Evolutionary conservation across 1,140 invertebrate genomes (phyloP), one percentile per base, ranked within the genome.

Genomic region (Brachionus angularis): DNA sequence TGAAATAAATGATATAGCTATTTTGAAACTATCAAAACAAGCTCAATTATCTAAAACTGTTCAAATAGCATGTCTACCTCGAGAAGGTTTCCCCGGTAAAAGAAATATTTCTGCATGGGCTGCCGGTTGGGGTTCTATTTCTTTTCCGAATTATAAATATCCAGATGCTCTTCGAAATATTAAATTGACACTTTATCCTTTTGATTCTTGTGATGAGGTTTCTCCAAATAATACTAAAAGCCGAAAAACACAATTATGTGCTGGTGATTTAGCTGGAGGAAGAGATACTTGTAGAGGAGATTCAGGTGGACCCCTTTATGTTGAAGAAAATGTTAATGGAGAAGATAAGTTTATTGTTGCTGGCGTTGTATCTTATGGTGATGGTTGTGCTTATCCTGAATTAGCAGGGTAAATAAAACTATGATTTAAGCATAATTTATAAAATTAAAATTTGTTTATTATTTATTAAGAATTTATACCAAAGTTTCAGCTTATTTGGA

Each of bases 281-380:
- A 8, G 10, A 31, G 53, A 58, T 23, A 70, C 67, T 27, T 70
- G 67, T 39, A 46, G 39, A 70, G 62, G 62, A 18, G 46, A 50
- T 53, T 50, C 46, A n/a, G 67, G 67, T 2, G 34, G 34, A 18
- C 34, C 46, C 1, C 16, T 70, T 8, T 67, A 47, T 67, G 29
- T 67, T 5, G 33, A 50, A 18, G 42, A 46, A 8, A 33, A 14
- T n/a, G 21, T 44, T 27, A 33, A 67, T 47, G 62, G 21, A 4
- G 8, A 34, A 27, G 39, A 67, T 34, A 46, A 67, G 18, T 67
- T 33, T 42, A 34, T 67, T 25, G 4, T 67, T n/a, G 42, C 23
- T 21, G 62, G 62, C 1, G 21, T 67, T 27, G 47, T 42, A 18
- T 67, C 62, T 10, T 67, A 47, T 67, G 62, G 62, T 21, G 2